phyloP scores from a whole-genome alignment of 1,140 invertebrate genomes.

The Drosophila rhopaloa region DNA sequence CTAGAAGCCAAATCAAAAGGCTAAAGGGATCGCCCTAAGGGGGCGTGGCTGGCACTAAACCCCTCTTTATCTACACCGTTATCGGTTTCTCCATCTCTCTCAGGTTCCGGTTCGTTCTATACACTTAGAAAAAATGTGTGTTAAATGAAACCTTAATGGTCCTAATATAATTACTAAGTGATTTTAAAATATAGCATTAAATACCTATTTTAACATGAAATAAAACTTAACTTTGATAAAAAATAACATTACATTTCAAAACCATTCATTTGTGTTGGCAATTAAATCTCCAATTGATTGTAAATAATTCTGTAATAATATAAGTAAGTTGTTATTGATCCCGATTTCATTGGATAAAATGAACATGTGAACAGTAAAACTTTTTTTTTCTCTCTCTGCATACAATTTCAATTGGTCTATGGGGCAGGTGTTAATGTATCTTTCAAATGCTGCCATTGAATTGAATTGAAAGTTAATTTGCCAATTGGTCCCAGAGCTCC shows the following conservation, averaged over 20 bases:
- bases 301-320: no score
- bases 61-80: background rate
- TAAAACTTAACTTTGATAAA: no score
- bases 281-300: no score
- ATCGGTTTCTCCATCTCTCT: background rate
- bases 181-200: no score
- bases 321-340: no score
- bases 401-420: constrained; percentile 64
- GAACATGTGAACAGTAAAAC: no score
- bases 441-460: constrained; percentile 71
- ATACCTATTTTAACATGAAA: background rate
- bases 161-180: no score
- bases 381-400: background rate
- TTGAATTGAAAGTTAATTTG: constrained; percentile 81
- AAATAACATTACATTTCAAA: no score
- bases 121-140: background rate
- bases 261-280: no score
- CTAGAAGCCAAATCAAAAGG: constrained; percentile 43
- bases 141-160: background rate
- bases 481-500: constrained; percentile 57
- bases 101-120: background rate
- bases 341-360: no score
- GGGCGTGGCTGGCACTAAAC: constrained; percentile 39
- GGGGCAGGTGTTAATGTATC: constrained; percentile 78
- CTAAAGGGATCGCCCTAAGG: constrained; percentile 11